Conservation (phyloP, 2,888 invertebrate species). For the Urechis unicinctus region DNA sequence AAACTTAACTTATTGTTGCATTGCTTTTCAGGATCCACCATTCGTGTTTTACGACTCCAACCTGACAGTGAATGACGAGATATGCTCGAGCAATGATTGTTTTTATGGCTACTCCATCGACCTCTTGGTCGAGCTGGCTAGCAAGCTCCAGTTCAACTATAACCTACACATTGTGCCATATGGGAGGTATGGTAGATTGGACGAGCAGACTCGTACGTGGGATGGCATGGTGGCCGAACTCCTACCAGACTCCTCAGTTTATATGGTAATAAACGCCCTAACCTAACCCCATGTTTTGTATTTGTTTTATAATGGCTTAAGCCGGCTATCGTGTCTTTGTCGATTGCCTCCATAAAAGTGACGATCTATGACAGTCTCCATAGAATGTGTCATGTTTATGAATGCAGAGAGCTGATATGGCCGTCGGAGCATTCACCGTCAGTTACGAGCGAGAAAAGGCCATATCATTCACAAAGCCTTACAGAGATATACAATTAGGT, state of each 20-base stretch:
- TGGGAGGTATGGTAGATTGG: constrained; percentile 63
- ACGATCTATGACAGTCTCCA: too few relatives aligned
- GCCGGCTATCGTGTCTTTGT: too few relatives aligned
- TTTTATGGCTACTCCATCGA: constrained; percentile 65
- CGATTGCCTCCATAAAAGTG: too few relatives aligned
- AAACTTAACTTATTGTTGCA: not conserved
- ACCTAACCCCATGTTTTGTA: not conserved
- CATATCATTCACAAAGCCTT: constrained; percentile 91
- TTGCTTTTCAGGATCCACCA: constrained; percentile 64
- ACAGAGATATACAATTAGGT: constrained; percentile 84
- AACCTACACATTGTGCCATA: constrained; percentile 70
- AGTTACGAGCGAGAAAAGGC: constrained; percentile 87
- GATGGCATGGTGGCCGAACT: constrained; percentile 52
- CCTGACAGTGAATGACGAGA: too few relatives aligned
- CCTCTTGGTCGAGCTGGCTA: constrained; percentile 70
- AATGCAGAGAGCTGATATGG: constrained; percentile 85
- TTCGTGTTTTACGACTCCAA: too few relatives aligned
- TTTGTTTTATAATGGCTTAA: not conserved
- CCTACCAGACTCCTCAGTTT: constrained; percentile 16
- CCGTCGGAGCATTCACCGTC: constrained; percentile 91
- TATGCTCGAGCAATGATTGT: constrained; percentile 68
- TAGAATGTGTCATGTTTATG: too few relatives aligned
- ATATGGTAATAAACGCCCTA: not conserved
- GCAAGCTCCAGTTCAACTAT: constrained; percentile 71
- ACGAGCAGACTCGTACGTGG: constrained; percentile 51